Percentiles rank a stretch among this genome's conserved stretches.
Evolutionary conservation across 37 sponge, comb jelly and placozoan species (phyloP).

Genomic region (Ephydatia muelleri): DNA sequence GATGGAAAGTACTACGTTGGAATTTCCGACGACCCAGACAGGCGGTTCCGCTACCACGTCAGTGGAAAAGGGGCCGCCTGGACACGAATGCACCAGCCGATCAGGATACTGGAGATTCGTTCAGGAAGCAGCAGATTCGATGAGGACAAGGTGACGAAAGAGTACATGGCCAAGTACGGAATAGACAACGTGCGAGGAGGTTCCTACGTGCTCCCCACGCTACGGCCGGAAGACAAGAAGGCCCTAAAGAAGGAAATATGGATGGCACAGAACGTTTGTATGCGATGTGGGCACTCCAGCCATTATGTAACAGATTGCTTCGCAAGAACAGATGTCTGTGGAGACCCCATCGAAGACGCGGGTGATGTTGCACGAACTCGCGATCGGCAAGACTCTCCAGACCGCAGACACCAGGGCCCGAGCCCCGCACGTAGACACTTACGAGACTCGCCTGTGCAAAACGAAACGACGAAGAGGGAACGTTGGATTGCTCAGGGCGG

Average conservation of each 20-base stretch:
- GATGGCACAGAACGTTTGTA: background rate
- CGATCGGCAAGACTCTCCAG: no score
- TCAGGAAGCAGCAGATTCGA: background rate
- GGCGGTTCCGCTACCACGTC: background rate
- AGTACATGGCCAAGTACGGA: background rate
- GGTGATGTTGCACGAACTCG: background rate
- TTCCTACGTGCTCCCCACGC: background rate
- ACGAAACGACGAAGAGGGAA: no score
- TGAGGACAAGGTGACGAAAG: background rate
- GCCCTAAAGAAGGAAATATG: background rate
- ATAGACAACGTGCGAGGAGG: background rate
- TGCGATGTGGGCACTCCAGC: background rate
- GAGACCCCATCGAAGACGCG: background rate
- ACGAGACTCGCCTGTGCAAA: no score
- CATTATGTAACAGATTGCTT: background rate
- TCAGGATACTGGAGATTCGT: background rate
- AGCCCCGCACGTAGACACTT: background rate
- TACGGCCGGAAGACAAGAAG: background rate
- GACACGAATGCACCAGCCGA: background rate
- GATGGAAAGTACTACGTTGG: background rate
- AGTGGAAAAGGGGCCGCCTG: background rate
- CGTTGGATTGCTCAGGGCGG: background rate
- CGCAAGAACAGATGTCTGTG: background rate
- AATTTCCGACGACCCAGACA: background rate
- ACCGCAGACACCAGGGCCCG: background rate